Conservation (phyloP, 1,140 invertebrate species). For the Drosophila mojavensis region DNA sequence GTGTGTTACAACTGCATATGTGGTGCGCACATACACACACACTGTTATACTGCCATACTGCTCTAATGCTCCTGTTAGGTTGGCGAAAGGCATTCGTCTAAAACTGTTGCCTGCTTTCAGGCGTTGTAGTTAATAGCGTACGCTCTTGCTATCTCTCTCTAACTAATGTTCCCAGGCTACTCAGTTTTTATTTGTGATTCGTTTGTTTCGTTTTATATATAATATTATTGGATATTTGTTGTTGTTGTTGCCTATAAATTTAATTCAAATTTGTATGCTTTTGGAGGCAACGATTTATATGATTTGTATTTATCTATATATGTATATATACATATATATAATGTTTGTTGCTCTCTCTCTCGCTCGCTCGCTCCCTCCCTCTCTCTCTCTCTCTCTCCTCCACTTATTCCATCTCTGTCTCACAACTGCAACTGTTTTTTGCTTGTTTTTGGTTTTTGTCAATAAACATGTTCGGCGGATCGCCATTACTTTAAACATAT, state of each 20-base stretch:
- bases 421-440: neutral
- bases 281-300: neutral
- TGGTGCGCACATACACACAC: too few relatives aligned
- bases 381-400: constrained; percentile 30
- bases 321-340: neutral
- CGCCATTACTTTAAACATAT: too few relatives aligned
- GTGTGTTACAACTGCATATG: constrained; percentile 23
- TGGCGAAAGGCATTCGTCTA: constrained; percentile 1
- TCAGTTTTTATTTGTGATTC: neutral
- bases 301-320: neutral
- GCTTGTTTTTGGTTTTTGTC: neutral
- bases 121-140: constrained; percentile 17
- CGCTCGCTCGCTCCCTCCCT: constrained; percentile 9
- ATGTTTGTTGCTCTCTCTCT: constrained; percentile 4
- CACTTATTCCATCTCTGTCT: constrained; percentile 37
- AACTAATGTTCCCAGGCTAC: constrained; percentile 1
- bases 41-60: neutral
- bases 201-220: neutral
- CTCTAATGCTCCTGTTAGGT: constrained; percentile 17
- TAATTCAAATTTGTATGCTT: constrained; percentile 7
- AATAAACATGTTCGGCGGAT: neutral
- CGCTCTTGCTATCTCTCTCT: constrained; percentile 11
- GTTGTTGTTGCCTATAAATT: constrained; percentile 1
- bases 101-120: constrained; percentile 43
- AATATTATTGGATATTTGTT: constrained; percentile 4